These are phyloP conservation scores for Anolis apletophallus DNA, from an alignment of 2,797 vertebrate genomes.

Conservation along the genomic window DNA sequence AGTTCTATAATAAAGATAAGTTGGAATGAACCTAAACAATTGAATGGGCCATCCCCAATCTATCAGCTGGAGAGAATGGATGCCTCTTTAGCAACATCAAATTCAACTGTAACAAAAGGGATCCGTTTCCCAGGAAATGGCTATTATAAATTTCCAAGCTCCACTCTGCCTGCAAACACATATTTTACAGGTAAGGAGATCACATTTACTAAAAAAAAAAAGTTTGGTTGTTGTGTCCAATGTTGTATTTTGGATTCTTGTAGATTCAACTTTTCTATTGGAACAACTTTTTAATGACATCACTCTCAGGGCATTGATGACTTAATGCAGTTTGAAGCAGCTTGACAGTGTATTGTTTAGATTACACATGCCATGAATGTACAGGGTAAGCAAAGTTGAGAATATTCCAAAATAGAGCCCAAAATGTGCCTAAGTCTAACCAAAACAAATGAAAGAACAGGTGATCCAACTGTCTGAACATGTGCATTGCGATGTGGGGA, in stretches of 20 bases:
- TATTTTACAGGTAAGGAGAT: conserved; percentile 88
- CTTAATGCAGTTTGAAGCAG: too few relatives aligned
- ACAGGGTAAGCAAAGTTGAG: too few relatives aligned
- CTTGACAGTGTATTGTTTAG: too few relatives aligned
- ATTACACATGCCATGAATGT: too few relatives aligned
- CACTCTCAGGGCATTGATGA: not conserved
- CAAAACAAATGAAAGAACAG: too few relatives aligned
- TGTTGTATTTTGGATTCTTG: not conserved
- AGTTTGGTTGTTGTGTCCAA: conserved; percentile 21
- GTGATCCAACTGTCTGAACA: too few relatives aligned
- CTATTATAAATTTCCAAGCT: conserved; percentile 86
- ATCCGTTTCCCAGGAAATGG: conserved; percentile 86
- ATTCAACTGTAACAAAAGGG: conserved; percentile 79
- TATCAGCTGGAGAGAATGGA: conserved; percentile 91
- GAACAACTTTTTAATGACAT: not conserved
- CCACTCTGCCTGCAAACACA: conserved; percentile 82
- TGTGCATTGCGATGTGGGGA: too few relatives aligned
- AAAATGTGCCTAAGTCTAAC: too few relatives aligned
- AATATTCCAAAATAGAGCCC: too few relatives aligned
- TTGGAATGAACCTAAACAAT: conserved; percentile 84
- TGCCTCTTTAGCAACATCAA: conserved; percentile 81
- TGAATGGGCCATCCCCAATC: conserved; percentile 87
- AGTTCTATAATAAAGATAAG: conserved; percentile 80
- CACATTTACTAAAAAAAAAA: conserved; percentile 20
- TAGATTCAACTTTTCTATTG: not conserved